Evolutionary conservation across 30 jellyfish, hydroid and myxozoan species (phyloP).

Genomic region (Hydractinia symbiolongicarpus): DNA sequence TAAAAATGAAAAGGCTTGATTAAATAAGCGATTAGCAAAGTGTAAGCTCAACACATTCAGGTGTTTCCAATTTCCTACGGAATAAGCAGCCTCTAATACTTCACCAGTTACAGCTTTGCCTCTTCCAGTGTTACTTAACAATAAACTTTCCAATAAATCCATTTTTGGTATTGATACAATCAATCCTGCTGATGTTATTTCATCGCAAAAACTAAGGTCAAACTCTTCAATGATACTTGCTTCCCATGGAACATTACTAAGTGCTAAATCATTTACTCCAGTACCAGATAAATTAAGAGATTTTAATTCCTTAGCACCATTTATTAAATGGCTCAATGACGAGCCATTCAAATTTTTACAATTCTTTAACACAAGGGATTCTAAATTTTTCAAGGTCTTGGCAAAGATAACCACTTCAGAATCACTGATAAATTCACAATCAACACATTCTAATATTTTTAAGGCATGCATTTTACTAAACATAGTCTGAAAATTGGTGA

Average conservation of each 20-base stretch:
- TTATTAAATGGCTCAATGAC: constrained; percentile 10
- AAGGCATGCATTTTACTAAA: constrained; percentile 32
- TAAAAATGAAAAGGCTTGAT: constrained; percentile 11
- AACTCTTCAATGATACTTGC: constrained; percentile 28
- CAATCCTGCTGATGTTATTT: constrained; percentile 23
- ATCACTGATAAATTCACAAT: constrained; percentile 31
- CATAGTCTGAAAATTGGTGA: constrained; percentile 26
- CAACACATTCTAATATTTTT: constrained; percentile 37
- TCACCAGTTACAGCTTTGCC: constrained; percentile 47
- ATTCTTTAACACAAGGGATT: constrained; percentile 21
- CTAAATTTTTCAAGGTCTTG: constrained; percentile 11
- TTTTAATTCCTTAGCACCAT: neutral
- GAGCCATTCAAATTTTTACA: constrained; percentile 36
- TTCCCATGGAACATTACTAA: constrained; percentile 29
- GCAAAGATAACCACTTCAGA: constrained; percentile 12
- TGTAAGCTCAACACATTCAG: constrained; percentile 37
- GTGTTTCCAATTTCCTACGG: constrained; percentile 3
- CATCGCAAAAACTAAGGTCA: constrained; percentile 40
- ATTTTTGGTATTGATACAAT: constrained; percentile 22
- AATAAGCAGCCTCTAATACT: constrained; percentile 13
- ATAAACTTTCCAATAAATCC: constrained; percentile 8
- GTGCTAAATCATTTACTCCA: constrained; percentile 28
- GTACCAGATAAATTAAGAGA: constrained; percentile 41
- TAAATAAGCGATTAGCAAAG: constrained; percentile 25
- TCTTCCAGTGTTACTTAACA: constrained; percentile 40